Evolutionary conservation across 2,113 vertebrate genomes (phyloP).

Genomic region (Vulpes ferrilata): DNA sequence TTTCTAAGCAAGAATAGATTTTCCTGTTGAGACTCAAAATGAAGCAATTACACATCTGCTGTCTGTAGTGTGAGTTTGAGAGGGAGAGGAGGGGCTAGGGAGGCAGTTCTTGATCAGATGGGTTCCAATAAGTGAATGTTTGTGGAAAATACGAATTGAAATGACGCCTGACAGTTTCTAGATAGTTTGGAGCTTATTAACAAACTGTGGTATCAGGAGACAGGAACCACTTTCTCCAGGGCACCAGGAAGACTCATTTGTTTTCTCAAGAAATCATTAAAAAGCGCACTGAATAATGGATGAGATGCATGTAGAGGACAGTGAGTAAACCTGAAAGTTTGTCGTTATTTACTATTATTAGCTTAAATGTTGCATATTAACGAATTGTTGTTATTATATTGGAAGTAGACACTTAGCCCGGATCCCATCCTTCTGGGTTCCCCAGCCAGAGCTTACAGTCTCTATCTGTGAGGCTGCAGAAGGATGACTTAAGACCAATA

Average conservation of each 20-base stretch:
- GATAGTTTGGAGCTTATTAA: neutral
- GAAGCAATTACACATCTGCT: neutral
- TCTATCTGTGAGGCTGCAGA: neutral
- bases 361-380: neutral
- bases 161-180: neutral
- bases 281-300: neutral
- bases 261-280: constrained; percentile 6
- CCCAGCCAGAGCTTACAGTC: neutral
- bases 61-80: neutral
- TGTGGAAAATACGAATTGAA: neutral
- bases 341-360: neutral
- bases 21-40: neutral
- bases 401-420: neutral
- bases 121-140: neutral
- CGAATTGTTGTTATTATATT: neutral
- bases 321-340: neutral
- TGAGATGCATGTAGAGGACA: neutral
- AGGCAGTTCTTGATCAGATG: neutral
- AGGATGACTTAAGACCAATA: neutral
- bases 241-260: neutral
- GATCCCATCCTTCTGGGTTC: neutral
- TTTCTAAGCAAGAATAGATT: neutral
- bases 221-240: neutral
- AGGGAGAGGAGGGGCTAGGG: neutral
- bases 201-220: neutral